Percentiles rank a stretch among this genome's conserved stretches.
Conservation (phyloP, 1,140 invertebrate genomes). For the Anoplophora glabripennis region DNA sequence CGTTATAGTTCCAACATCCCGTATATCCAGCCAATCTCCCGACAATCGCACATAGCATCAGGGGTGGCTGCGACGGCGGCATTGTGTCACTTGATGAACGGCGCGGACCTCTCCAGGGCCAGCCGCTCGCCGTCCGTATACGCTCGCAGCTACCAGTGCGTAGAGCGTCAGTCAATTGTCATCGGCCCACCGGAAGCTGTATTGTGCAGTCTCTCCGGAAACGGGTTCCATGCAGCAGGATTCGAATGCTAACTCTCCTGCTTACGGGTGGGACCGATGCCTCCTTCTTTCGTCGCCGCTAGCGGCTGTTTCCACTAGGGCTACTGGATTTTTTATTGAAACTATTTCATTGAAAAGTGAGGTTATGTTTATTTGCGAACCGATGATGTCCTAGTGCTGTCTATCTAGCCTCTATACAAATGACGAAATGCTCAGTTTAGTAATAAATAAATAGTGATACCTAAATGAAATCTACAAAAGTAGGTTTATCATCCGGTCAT, state of each 20-base stretch:
- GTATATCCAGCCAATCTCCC: too few species aligned
- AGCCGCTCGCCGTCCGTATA: neutral
- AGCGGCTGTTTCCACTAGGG: neutral
- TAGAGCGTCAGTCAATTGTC: constrained; percentile 48
- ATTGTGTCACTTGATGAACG: constrained; percentile 5
- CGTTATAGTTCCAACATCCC: too few species aligned
- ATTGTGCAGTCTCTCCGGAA: constrained; percentile 49
- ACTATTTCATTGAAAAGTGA: too few species aligned
- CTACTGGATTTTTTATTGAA: neutral
- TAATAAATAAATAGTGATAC: too few species aligned
- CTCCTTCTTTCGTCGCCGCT: neutral
- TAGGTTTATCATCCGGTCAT: too few species aligned
- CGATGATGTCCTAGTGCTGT: too few species aligned
- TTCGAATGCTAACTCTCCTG: constrained; percentile 29
- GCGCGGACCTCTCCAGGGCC: neutral
- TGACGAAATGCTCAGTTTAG: too few species aligned
- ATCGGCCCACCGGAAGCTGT: constrained; percentile 44
- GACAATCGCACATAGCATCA: neutral
- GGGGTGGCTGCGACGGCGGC: neutral
- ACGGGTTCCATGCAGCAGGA: constrained; percentile 43
- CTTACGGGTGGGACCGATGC: constrained; percentile 11
- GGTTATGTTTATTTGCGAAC: too few species aligned
- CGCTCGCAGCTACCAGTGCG: constrained; percentile 11
- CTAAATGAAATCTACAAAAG: too few species aligned
- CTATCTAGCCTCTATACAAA: too few species aligned